Evolutionary conservation across 2,113 vertebrate species (phyloP).

Genomic region (Balaeniceps rex): DNA sequence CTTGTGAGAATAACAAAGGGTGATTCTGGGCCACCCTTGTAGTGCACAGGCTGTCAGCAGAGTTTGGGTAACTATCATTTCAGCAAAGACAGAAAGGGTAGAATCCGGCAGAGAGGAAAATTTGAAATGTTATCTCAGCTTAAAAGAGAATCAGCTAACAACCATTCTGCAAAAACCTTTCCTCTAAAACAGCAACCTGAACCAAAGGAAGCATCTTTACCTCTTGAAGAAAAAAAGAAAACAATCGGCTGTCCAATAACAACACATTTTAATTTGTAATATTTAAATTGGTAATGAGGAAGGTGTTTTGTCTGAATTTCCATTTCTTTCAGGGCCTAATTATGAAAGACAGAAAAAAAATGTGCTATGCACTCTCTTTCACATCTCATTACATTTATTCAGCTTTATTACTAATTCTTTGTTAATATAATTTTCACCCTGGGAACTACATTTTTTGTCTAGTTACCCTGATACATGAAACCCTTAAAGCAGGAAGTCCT

Average conservation of each 20-base stretch:
- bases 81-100: neutral
- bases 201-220: neutral
- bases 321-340: conserved; percentile 67
- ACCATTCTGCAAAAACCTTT: neutral
- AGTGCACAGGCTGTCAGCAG: neutral
- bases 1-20: conserved; percentile 42
- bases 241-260: neutral
- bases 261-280: conserved; percentile 5
- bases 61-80: neutral
- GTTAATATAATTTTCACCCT: conserved; percentile 71
- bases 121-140: neutral
- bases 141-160: neutral
- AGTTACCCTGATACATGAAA: conserved; percentile 63
- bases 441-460: conserved; percentile 67
- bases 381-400: conserved; percentile 69
- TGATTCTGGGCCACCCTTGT: conserved; percentile 43
- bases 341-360: conserved; percentile 56
- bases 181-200: neutral
- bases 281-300: conserved; percentile 50
- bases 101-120: neutral
- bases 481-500: conserved; percentile 50
- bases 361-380: conserved; percentile 41
- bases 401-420: conserved; percentile 71
- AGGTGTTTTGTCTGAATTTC: conserved; percentile 62
- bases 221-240: neutral